Base-by-base conservation (phyloP, 2,797 vertebrate genomes). In the Alcedo atthis region DNA sequence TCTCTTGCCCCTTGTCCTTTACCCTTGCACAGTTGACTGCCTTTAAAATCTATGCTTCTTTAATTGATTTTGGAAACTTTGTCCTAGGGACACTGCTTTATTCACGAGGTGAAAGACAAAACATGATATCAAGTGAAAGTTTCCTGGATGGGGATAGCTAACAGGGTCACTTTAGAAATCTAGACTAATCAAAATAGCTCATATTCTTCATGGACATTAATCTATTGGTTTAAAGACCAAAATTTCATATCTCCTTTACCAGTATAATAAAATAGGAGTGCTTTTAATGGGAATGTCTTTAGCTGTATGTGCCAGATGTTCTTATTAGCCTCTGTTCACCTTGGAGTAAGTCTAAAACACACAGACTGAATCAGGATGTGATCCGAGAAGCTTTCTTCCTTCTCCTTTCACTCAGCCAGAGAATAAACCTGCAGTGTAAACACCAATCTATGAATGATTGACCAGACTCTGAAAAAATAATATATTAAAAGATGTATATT, bases 1-100 rank as follows among this genome's bases (percentile, higher is more conserved):
- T 84, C n/a, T 81, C 69, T 81, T 82, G 43, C 43, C 61, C 76
- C n/a, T 93, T 92, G 61, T 90, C 71, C 61, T 91, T 82, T 89
- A 61, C 79, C 69, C 62, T 91, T 67, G 43, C 79, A 90, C 73
- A 69, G 42, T 17, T 93, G 81, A 55, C 81, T 92, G 69, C 57
- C 48, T 91, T 91, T 91, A 81, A 94, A 95, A 92, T 80, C 81
- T 53, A 3, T 62, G 58, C 33, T 30, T 68, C 66, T 87, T 80
- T 84, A 87, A 90, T 71, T 86, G 42, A 84, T 93, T 89, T 92
- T 79, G 69, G 81, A 88, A 92, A 85, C 33, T 70, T 85, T 85
- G 57, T 90, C 66, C 53, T 67, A 20, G 67, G 46, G 63, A 84
- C 32, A 58, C 14, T 66, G 62, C 20, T 62, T 68, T 68, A 30